Evolutionary conservation across 2,888 invertebrate genomes (phyloP).

Genomic region (Cephus runcator): DNA sequence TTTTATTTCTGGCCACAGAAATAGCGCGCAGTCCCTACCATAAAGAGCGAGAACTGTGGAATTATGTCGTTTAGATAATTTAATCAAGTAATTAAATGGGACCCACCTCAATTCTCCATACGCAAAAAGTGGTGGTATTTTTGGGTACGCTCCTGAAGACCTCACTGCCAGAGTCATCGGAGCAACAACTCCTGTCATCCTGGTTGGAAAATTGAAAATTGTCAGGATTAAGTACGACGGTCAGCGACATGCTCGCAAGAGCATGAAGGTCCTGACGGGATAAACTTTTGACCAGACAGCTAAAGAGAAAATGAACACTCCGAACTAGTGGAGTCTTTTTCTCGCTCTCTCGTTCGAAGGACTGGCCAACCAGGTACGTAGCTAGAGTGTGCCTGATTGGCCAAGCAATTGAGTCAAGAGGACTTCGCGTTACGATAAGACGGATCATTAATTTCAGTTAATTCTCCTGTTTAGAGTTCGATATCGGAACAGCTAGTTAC

Average conservation of each 20-base stretch:
- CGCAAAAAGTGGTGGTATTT: conserved; percentile 81
- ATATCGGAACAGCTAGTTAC: not conserved
- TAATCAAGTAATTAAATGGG: not conserved
- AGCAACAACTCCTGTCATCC: conserved; percentile 58
- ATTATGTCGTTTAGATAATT: not conserved
- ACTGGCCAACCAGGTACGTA: not conserved
- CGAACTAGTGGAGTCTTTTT: not conserved
- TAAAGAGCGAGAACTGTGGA: conserved; percentile 4
- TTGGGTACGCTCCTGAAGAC: conserved; percentile 85
- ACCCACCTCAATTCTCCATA: conserved; percentile 89
- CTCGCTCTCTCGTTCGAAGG: not conserved
- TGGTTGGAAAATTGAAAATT: conserved; percentile 28
- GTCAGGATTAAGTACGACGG: not conserved
- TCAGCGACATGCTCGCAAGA: not conserved
- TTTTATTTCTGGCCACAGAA: conserved; percentile 51
- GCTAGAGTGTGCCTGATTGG: not conserved
- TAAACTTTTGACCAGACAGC: not conserved
- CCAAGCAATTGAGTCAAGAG: not conserved
- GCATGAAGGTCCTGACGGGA: not conserved
- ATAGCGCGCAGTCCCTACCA: conserved; percentile 56
- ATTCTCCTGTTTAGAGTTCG: not conserved
- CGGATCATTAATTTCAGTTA: not conserved
- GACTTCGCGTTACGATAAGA: not conserved
- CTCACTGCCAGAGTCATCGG: conserved; percentile 58
- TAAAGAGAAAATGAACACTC: not conserved